A percentile compares a stretch with the other conserved stretches of the same genome.
These are phyloP conservation scores for Monochamus alternatus DNA, from an alignment of 2,888 invertebrate genomes.

Conservation along the genomic window DNA sequence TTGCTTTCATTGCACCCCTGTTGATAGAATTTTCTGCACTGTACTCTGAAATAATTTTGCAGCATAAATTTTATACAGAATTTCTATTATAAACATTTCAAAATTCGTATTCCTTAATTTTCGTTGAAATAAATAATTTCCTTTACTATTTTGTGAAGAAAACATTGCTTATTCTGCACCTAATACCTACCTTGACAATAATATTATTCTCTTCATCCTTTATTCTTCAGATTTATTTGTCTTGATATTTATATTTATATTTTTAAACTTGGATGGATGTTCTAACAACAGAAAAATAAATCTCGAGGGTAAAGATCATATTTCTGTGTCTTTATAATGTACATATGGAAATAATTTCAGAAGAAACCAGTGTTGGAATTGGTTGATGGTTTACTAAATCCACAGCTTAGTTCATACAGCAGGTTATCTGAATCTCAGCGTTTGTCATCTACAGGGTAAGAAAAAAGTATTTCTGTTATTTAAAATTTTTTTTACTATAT, in stretches of 20 bases:
- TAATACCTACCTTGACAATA: too few species aligned
- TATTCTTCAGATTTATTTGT: too few species aligned
- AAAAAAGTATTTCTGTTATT: not conserved
- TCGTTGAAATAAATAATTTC: too few species aligned
- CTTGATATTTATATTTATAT: not conserved
- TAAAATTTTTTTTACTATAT: conserved; percentile 23
- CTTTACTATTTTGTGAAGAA: too few species aligned
- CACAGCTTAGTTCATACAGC: conserved; percentile 65
- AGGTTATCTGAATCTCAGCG: conserved; percentile 68
- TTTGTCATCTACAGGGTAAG: conserved; percentile 66
- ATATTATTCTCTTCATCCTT: too few species aligned
- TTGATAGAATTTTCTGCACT: not conserved
- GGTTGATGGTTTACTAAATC: conserved; percentile 68
- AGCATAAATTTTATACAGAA: not conserved
- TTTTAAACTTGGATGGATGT: not conserved
- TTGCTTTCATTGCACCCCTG: not conserved
- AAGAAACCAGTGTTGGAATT: conserved; percentile 67
- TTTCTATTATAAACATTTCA: too few species aligned
- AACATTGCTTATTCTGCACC: too few species aligned
- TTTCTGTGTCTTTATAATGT: not conserved
- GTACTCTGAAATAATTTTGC: not conserved
- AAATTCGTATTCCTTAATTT: too few species aligned
- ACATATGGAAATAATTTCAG: not conserved
- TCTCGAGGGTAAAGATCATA: not conserved
- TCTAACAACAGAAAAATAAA: conserved; percentile 7